Evolutionary conservation across 1,140 invertebrate species (phyloP), one percentile per base, ranked within the genome.

Genomic region (Drosophila rufa): DNA sequence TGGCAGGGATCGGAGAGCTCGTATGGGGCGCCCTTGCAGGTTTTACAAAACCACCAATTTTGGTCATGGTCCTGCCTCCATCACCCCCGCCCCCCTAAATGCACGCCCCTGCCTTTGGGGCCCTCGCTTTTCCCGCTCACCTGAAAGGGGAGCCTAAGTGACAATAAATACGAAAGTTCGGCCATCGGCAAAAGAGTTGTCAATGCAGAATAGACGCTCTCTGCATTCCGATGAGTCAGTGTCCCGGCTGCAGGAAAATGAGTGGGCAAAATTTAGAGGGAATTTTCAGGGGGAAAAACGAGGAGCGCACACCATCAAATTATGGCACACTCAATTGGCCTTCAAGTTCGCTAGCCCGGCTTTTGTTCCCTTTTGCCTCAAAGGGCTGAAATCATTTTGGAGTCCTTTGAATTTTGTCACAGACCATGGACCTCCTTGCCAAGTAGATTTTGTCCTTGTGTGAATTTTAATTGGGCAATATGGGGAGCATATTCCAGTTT

Each of bases 41-140:
- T 87, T 87, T 83, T 89, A 89, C 84, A 89, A 87, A 87, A 89
- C 83, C 83, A 87, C 83, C 76, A 87, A 89, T 87, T 87, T 87
- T 77, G 83, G 84, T 86, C 61, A 75, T 75, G 74, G 61, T 74
- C 47, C 8, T 14, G 33, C 38, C 30, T 40, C 14, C 38, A 12
- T 3, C 12, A 1, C 1, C 22, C 4, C 0, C 0, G 7, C 22
- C 43, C 30, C 14, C 58, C 7, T 14, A 45, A 68, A 59, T 47
- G 58, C 22, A 46, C 36, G 11, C 50, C 57, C 57, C 46, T 56
- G 36, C 47, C 67, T 30, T 11, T 8, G 22, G 56, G 27, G 43
- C 7, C 40, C 40, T 9, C 33, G 33, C 33, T 36, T 9, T 36
- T 36, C 33, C 36, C 36, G 36, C 38, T 22, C 53, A 56, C 53